A percentile compares a stretch with the other conserved stretches of the same genome.
Evolutionary conservation across 1,140 invertebrate genomes (phyloP).

Genomic region (Drosophila erecta): DNA sequence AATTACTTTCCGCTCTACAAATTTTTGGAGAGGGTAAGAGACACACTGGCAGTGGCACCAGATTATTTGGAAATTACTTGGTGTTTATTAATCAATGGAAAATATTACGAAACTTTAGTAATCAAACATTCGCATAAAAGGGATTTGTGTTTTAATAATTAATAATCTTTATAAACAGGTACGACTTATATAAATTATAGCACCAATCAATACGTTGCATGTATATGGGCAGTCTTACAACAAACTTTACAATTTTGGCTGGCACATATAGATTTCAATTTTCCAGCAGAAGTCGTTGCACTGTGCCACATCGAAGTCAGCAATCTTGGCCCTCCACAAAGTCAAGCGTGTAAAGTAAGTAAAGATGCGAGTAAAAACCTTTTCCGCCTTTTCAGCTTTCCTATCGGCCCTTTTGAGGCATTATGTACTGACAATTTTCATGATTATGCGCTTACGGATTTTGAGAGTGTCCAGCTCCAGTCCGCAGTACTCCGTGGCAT

Average conservation of each 20-base stretch:
- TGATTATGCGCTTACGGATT: conserved; percentile 76
- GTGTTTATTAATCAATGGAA: neutral
- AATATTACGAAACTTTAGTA: neutral
- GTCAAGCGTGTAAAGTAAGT: conserved; percentile 81
- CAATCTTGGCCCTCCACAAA: conserved; percentile 48
- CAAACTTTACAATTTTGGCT: neutral
- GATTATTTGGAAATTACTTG: neutral
- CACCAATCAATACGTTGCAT: too few species aligned
- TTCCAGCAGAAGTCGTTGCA: neutral
- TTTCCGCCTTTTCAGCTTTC: conserved; percentile 66
- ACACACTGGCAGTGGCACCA: conserved; percentile 3
- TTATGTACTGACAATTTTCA: conserved; percentile 83
- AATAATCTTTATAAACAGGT: too few species aligned
- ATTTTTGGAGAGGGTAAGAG: conserved; percentile 31
- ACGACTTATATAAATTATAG: too few species aligned
- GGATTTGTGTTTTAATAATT: too few species aligned
- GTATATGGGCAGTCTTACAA: neutral
- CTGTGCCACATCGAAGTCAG: conserved; percentile 33
- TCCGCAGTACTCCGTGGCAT: neutral
- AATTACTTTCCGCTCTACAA: conserved; percentile 82
- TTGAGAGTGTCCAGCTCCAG: conserved; percentile 58
- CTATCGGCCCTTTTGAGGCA: conserved; percentile 77
- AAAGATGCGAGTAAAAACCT: conserved; percentile 80
- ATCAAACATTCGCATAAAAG: too few species aligned
- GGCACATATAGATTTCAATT: too few species aligned